Percentiles rank a stretch among this genome's conserved stretches.
Conservation (phyloP, 1,140 invertebrate genomes). For the Calosoma granatense region DNA sequence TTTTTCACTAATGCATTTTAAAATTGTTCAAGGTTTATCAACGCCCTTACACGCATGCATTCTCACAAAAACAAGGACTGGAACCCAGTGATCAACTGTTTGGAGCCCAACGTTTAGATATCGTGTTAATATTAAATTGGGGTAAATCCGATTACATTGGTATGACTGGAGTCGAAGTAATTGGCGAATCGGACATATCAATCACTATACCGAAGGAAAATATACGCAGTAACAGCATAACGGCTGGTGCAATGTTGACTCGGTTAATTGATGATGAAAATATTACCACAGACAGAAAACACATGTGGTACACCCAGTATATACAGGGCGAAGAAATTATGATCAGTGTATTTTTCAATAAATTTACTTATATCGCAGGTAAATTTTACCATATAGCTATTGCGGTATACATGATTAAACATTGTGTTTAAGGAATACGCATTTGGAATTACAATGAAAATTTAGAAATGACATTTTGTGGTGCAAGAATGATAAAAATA, state of each 20-base stretch:
- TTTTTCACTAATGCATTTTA: no score
- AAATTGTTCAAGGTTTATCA: not conserved
- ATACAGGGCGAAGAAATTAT: conserved; percentile 32
- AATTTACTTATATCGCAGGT: conserved; percentile 41
- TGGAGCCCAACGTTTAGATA: conserved; percentile 31
- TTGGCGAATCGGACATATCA: conserved; percentile 30
- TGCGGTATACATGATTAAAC: conserved; percentile 3
- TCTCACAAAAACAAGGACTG: not conserved
- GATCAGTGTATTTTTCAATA: conserved; percentile 42
- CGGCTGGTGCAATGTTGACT: conserved; percentile 12
- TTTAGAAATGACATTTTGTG: conserved; percentile 60
- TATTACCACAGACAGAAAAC: conserved; percentile 42
- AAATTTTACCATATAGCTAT: conserved; percentile 20
- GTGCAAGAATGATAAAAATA: conserved; percentile 45
- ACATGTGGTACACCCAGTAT: conserved; percentile 51
- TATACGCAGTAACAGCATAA: conserved; percentile 18
- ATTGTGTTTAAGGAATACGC: conserved; percentile 40
- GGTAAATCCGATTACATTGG: conserved; percentile 43
- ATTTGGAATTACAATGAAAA: conserved; percentile 77
- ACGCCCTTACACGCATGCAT: conserved; percentile 10
- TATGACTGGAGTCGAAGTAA: conserved; percentile 44
- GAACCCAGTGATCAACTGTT: conserved; percentile 20
- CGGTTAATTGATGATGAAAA: conserved; percentile 46
- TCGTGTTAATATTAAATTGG: conserved; percentile 48
- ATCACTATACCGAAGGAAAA: conserved; percentile 25